Percentiles rank a stretch among this genome's conserved stretches.
Evolutionary conservation across 53 echinoderm and acorn worm genomes (phyloP).

Genomic region (Henricia sp.): DNA sequence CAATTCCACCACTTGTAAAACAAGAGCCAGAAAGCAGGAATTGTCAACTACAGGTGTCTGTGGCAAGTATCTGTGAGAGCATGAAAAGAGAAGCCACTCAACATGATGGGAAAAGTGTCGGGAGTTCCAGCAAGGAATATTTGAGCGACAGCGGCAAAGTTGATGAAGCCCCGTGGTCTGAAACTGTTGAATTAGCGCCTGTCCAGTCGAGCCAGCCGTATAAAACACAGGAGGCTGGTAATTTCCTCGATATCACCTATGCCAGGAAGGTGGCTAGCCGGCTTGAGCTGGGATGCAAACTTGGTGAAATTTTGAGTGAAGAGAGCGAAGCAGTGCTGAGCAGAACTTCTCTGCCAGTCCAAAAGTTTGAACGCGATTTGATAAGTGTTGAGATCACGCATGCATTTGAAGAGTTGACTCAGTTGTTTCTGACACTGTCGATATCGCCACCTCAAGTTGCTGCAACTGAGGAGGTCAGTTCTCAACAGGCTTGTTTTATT

Average conservation of each 20-base stretch:
- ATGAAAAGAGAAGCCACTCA: not conserved
- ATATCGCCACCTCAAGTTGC: constrained; percentile 17
- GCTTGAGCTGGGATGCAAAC: constrained; percentile 54
- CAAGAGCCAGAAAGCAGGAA: constrained; percentile 5
- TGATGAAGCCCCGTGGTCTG: not conserved
- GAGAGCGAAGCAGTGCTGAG: constrained; percentile 51
- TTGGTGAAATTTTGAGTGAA: constrained; percentile 50
- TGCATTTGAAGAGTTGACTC: constrained; percentile 45
- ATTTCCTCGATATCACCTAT: not conserved
- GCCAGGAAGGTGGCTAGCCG: constrained; percentile 34
- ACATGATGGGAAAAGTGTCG: not conserved
- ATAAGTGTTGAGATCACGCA: constrained; percentile 73
- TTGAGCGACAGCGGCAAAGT: constrained; percentile 3
- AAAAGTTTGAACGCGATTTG: constrained; percentile 67
- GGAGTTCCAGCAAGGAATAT: constrained; percentile 3
- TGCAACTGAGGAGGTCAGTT: constrained; percentile 57
- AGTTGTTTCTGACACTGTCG: constrained; percentile 38
- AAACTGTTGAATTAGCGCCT: not conserved
- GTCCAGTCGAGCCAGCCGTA: not conserved
- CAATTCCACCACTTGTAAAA: not conserved
- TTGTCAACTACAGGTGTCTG: no score
- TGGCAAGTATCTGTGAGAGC: not conserved
- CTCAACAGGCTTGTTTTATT: not conserved
- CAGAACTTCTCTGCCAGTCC: constrained; percentile 33
- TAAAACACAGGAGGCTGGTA: not conserved